Percentiles rank a stretch among this genome's conserved stretches.
These are phyloP conservation scores for Magallana nippona DNA, from an alignment of 2,888 invertebrate genomes.

Conservation along the genomic window DNA sequence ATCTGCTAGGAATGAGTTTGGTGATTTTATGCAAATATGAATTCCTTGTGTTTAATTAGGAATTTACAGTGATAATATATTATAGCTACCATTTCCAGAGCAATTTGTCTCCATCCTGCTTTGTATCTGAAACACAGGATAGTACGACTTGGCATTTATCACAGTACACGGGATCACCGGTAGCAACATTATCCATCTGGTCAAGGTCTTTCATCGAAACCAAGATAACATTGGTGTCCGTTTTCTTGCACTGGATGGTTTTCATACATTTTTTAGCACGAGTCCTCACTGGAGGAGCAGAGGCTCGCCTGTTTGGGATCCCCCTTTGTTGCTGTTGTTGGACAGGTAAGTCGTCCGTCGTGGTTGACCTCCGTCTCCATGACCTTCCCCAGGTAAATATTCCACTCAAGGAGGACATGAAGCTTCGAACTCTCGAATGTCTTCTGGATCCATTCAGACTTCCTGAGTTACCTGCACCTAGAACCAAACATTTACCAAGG, in stretches of 20 bases:
- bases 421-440: conserved; percentile 18
- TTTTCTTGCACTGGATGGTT: conserved; percentile 56
- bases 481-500: no score
- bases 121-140: conserved; percentile 60
- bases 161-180: conserved; percentile 71
- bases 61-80: not conserved
- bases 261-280: conserved; percentile 24
- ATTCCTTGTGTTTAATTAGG: no score
- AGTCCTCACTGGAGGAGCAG: conserved; percentile 23
- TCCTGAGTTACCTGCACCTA: no score
- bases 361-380: not conserved
- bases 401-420: conserved; percentile 23
- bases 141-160: conserved; percentile 67
- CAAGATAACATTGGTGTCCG: conserved; percentile 70
- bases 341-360: not conserved
- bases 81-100: conserved; percentile 67
- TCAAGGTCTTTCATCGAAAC: conserved; percentile 67
- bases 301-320: not conserved
- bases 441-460: not conserved
- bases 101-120: conserved; percentile 57
- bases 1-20: no score
- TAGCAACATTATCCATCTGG: conserved; percentile 67
- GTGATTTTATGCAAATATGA: no score
- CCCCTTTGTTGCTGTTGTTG: not conserved
- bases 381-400: not conserved